Base-by-base conservation (phyloP, 2,888 invertebrate species). In the Xestoiulus laeticollis region DNA sequence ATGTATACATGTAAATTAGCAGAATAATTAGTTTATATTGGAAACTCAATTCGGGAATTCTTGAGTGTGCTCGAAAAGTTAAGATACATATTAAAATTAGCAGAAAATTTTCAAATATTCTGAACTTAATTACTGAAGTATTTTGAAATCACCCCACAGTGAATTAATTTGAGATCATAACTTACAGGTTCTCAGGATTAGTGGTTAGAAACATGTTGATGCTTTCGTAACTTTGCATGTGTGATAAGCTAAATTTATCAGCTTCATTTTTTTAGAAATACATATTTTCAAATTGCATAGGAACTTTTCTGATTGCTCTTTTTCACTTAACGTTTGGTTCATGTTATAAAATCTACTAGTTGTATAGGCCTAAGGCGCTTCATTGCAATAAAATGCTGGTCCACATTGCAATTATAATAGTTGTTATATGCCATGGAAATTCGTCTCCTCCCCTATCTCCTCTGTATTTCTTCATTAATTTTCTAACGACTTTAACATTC, bases 391-490 rank as follows among this genome's bases (percentile, higher is more conserved):
- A 68, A 68, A 68, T 26, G 68, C 26, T 26, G 68, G 68, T 68
- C 68, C 68, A 68, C 26, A 26, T 68, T 68, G 26, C 68, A 68
- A 68, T 68, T 68, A 68, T 68, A 68, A 68, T 26, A 68, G 68
- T 68, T 68, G 68, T 68, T 68, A 26, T 26, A 68, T 68, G 68
- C 26, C 68, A 26, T n/a, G 68, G 68, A 68, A 68, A 68, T 68
- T 68, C 68, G 68, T 68, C 68, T 68, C 68, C 68, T 68, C 68
- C 68, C 68, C 68, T 68, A 68, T 68, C 68, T 68, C 26, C 68
- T 68, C 14, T 14, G 68, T 84, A 84, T 84, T 84, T 84, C 84
- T 84, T 84, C 84, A 84, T 84, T 84, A 84, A 84, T 84, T 84
- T n/a, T 33, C n/a, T 84, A 84, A 84, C 84, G 84, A 84, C 84